Percentiles rank a stretch among this genome's conserved stretches.
These are phyloP conservation scores for Saturnia japonica DNA, from an alignment of 2,888 invertebrate species.

Conservation along the genomic window DNA sequence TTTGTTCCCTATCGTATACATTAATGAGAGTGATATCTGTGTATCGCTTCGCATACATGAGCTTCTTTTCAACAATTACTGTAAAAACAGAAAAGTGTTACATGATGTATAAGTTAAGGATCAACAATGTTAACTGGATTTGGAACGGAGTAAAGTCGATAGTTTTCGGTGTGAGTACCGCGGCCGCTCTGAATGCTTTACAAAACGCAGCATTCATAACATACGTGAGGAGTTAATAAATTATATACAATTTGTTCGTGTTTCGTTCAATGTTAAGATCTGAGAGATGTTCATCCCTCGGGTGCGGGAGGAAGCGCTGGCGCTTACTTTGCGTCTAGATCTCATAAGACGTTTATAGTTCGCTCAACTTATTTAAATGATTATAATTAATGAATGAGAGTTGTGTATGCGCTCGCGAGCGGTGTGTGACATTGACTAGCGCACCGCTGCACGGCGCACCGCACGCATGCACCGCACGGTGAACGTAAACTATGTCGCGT, in stretches of 20 bases:
- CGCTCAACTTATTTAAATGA: not conserved
- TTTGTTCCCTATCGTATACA: not conserved
- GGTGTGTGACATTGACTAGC: constrained; percentile 30
- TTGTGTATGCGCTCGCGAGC: constrained; percentile 18
- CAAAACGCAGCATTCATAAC: not conserved
- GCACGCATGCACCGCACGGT: no score
- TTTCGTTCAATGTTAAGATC: constrained; percentile 24
- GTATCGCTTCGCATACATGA: not conserved
- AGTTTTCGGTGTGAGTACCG: not conserved
- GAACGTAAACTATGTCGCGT: no score
- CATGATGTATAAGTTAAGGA: not conserved
- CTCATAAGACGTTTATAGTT: not conserved
- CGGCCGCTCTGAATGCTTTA: not conserved
- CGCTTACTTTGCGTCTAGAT: not conserved
- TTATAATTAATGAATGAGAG: no score
- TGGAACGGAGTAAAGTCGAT: not conserved
- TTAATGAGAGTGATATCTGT: not conserved
- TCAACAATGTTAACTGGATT: not conserved
- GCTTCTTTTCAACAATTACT: not conserved
- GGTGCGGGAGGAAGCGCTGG: not conserved
- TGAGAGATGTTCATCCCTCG: not conserved
- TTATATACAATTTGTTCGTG: constrained; percentile 7
- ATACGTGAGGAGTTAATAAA: not conserved
- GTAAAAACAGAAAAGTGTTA: not conserved
- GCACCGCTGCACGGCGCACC: constrained; percentile 21